These are phyloP conservation scores for Lacanobia wlatinum DNA, from an alignment of 2,888 invertebrate species.

Conservation along the genomic window DNA sequence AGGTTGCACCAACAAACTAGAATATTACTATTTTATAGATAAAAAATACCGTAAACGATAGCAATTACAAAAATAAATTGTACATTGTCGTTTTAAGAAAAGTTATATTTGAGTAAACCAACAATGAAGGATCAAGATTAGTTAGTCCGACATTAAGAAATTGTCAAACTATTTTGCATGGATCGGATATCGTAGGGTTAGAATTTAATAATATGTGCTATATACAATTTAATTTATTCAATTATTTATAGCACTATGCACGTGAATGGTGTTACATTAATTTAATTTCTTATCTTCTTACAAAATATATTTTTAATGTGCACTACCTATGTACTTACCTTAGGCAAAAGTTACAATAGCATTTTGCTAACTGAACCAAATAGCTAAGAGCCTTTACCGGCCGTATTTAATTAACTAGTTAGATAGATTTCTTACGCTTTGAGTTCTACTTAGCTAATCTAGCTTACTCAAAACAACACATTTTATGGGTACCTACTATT, in stretches of 20 bases:
- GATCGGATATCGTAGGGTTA: too few species aligned
- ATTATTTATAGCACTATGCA: background rate
- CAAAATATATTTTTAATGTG: background rate
- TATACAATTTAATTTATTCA: too few species aligned
- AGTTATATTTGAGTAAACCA: slow-evolving; percentile 2
- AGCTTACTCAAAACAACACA: slow-evolving; percentile 50
- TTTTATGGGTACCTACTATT: slow-evolving; percentile 59
- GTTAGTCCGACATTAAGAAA: slow-evolving; percentile 13
- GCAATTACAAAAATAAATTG: slow-evolving; percentile 1
- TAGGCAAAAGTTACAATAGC: background rate
- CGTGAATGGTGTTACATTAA: too few species aligned
- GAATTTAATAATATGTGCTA: background rate
- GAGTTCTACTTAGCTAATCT: slow-evolving; percentile 30
- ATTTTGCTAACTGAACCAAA: slow-evolving; percentile 4
- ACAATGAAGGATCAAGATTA: slow-evolving; percentile 50
- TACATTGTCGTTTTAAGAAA: background rate
- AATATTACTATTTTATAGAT: slow-evolving; percentile 30
- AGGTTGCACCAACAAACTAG: slow-evolving; percentile 54
- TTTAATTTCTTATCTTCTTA: too few species aligned
- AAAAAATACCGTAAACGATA: slow-evolving; percentile 17
- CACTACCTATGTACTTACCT: background rate
- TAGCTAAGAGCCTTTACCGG: slow-evolving; percentile 9
- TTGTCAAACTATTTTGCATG: slow-evolving; percentile 1
- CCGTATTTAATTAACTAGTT: slow-evolving; percentile 10
- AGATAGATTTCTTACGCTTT: slow-evolving; percentile 12